A percentile compares a stretch with the other conserved stretches of the same genome.
Evolutionary conservation across 2,113 vertebrate genomes (phyloP).

Genomic region (Protobothrops flavoviridis): DNA sequence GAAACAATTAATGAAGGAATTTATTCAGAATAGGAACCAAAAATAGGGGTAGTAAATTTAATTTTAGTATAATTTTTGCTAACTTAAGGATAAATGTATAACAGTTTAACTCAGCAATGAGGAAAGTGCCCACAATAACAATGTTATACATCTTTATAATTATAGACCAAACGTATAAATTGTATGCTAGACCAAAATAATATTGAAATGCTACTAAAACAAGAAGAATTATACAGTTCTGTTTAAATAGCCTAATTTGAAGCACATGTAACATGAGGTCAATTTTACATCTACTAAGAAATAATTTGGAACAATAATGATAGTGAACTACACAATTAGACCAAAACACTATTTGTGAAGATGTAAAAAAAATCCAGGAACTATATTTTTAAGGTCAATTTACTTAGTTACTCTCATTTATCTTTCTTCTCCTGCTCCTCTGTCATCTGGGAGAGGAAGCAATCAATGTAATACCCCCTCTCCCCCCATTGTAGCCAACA

Average conservation of each 20-base stretch:
- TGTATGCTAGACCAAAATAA: neutral
- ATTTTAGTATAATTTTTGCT: neutral
- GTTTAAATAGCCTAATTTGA: neutral
- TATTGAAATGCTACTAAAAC: constrained; percentile 6
- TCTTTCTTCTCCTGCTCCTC: no score
- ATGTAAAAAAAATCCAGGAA: neutral
- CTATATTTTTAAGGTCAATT: neutral
- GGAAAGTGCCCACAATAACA: neutral
- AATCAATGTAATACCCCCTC: neutral
- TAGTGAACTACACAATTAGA: neutral
- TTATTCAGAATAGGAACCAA: neutral
- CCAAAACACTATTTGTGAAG: neutral
- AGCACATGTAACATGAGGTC: neutral
- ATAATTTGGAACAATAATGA: neutral
- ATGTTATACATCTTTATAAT: neutral
- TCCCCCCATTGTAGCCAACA: neutral
- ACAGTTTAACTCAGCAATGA: neutral
- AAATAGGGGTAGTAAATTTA: neutral
- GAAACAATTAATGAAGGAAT: neutral
- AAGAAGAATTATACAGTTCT: neutral
- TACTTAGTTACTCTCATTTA: neutral
- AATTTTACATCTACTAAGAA: neutral
- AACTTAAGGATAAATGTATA: neutral
- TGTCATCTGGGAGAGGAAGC: neutral
- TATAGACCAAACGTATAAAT: neutral